phyloP scores from a whole-genome alignment of 2,113 vertebrate species.

The Salvelinus namaycush region DNA sequence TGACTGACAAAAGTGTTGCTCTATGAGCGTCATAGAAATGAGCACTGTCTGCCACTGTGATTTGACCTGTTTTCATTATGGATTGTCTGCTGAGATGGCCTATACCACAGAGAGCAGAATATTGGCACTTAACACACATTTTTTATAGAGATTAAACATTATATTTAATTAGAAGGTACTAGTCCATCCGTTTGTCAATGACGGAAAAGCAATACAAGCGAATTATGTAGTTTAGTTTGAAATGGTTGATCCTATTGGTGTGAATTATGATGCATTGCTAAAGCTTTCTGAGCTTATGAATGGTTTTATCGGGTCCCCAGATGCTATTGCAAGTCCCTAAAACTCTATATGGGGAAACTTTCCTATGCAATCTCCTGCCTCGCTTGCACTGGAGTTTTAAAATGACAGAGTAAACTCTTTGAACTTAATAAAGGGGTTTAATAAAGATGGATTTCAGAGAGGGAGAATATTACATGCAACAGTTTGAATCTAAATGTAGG shows the following conservation, averaged over 20 bases:
- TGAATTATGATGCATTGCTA: neutral
- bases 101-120: neutral
- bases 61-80: too few relatives aligned
- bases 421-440: slow-evolving; percentile 30
- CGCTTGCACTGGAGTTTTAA: neutral
- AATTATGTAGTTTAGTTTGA: neutral
- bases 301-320: neutral
- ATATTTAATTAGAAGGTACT: neutral
- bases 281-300: neutral
- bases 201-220: neutral
- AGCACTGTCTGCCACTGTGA: too few relatives aligned
- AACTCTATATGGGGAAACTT: neutral
- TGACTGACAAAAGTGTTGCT: neutral
- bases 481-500: slow-evolving; percentile 17
- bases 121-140: neutral
- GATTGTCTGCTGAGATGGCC: neutral
- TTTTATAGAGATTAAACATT: neutral
- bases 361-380: slow-evolving; percentile 6
- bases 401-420: slow-evolving; percentile 16
- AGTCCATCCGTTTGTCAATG: neutral
- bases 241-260: neutral
- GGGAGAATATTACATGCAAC: slow-evolving; percentile 13
- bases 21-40: neutral
- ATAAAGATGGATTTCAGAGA: slow-evolving; percentile 24
- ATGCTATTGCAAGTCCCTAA: slow-evolving; percentile 2